Percentiles rank a stretch among this genome's conserved stretches.
Evolutionary conservation across 1,140 invertebrate genomes (phyloP).

Genomic region (Drosophila mayri): DNA sequence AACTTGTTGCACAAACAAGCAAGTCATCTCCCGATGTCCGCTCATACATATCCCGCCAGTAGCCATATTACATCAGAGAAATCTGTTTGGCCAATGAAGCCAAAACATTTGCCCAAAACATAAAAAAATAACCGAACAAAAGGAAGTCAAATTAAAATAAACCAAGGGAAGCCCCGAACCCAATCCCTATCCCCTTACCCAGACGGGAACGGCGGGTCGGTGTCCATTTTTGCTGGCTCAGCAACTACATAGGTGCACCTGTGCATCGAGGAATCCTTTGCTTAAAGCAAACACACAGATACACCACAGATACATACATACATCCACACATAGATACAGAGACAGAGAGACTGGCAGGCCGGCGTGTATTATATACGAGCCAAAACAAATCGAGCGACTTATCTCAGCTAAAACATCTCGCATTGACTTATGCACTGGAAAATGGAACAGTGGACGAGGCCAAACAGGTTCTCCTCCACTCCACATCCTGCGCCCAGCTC

Average conservation of each 20-base stretch:
- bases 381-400: slow-evolving; percentile 83
- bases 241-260: slow-evolving; percentile 68
- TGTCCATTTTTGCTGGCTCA: slow-evolving; percentile 65
- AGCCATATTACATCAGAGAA: slow-evolving; percentile 69
- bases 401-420: slow-evolving; percentile 79
- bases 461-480: slow-evolving; percentile 31
- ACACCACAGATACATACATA: slow-evolving; percentile 13
- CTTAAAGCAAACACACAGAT: slow-evolving; percentile 69
- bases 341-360: slow-evolving; percentile 26
- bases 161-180: slow-evolving; percentile 47
- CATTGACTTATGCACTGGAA: slow-evolving; percentile 83
- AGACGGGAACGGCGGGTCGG: slow-evolving; percentile 26
- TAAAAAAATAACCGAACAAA: slow-evolving; percentile 29
- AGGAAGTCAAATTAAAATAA: slow-evolving; percentile 73
- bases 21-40: slow-evolving; percentile 16
- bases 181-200: slow-evolving; percentile 32
- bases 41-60: slow-evolving; percentile 7
- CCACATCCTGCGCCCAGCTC: slow-evolving; percentile 2
- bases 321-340: slow-evolving; percentile 18
- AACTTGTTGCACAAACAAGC: slow-evolving; percentile 68
- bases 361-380: slow-evolving; percentile 51
- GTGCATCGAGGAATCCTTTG: slow-evolving; percentile 75
- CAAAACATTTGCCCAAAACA: slow-evolving; percentile 73
- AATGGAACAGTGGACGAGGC: slow-evolving; percentile 74
- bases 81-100: slow-evolving; percentile 65